Percentiles rank a stretch among this genome's conserved stretches.
phyloP scores from a whole-genome alignment of 2,888 invertebrate species.

The Trissolcus brochymenae region DNA sequence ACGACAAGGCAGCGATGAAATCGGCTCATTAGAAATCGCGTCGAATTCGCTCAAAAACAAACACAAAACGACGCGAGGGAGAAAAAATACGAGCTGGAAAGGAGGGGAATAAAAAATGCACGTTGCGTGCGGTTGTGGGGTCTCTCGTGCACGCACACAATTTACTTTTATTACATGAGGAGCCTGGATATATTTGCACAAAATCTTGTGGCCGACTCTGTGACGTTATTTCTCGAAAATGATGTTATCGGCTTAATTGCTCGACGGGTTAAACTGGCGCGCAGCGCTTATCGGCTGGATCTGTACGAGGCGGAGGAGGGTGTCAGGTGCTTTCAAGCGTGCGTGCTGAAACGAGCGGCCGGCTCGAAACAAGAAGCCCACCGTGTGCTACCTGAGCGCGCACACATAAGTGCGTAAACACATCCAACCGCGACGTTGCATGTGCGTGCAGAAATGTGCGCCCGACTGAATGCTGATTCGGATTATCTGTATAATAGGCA shows the following conservation, averaged over 20 bases:
- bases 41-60: neutral
- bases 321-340: constrained; percentile 52
- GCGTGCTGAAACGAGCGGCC: constrained; percentile 54
- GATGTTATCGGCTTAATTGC: constrained; percentile 74
- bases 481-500: constrained; percentile 46
- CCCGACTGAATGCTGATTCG: constrained; percentile 30
- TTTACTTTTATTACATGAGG: constrained; percentile 20
- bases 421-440: constrained; percentile 16
- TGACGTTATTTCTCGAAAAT: constrained; percentile 70
- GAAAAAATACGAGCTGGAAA: neutral
- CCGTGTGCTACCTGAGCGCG: constrained; percentile 29
- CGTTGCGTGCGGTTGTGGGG: constrained; percentile 42
- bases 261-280: constrained; percentile 73
- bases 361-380: constrained; percentile 54
- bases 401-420: constrained; percentile 8
- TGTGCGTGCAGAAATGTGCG: constrained; percentile 24
- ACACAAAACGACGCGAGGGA: neutral
- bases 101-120: constrained; percentile 18
- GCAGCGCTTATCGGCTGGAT: constrained; percentile 69
- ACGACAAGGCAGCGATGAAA: neutral
- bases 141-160: constrained; percentile 19
- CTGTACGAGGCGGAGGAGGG: constrained; percentile 61
- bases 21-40: constrained; percentile 15
- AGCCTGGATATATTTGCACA: constrained; percentile 34
- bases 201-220: constrained; percentile 44